phyloP scores from a whole-genome alignment of 2,888 invertebrate genomes.

The Drosophila incognita region DNA sequence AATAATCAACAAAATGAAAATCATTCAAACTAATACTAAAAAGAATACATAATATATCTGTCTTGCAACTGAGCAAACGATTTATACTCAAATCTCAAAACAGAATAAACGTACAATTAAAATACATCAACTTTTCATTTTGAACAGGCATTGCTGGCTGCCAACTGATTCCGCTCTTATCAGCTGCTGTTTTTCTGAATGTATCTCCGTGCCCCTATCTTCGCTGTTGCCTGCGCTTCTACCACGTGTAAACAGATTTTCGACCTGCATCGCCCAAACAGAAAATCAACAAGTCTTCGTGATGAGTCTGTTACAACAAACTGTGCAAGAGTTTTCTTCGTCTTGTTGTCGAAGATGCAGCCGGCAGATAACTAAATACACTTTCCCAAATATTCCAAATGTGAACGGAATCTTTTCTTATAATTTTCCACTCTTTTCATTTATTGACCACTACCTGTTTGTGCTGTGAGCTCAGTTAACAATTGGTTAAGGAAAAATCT shows the following conservation, averaged over 20 bases:
- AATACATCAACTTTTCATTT: conserved; percentile 27
- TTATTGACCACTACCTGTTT: conserved; percentile 21
- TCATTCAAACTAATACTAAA: conserved; percentile 18
- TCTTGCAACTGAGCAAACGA: conserved; percentile 19
- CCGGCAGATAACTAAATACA: conserved; percentile 15
- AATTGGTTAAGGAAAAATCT: neutral
- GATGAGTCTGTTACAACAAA: conserved; percentile 6
- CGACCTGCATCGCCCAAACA: conserved; percentile 3
- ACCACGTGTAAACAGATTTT: conserved; percentile 22
- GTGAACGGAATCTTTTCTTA: conserved; percentile 38
- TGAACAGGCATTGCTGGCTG: neutral
- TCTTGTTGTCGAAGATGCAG: conserved; percentile 17
- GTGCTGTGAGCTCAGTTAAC: neutral
- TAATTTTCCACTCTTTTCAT: conserved; percentile 44
- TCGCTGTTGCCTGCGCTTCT: conserved; percentile 3
- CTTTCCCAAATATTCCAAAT: conserved; percentile 10
- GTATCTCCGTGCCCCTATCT: conserved; percentile 2
- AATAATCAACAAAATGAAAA: conserved; percentile 32
- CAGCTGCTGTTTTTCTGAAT: conserved; percentile 23
- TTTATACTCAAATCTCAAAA: conserved; percentile 37
- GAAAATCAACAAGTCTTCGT: conserved; percentile 9
- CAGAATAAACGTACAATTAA: conserved; percentile 49
- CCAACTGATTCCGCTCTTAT: conserved; percentile 30
- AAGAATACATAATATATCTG: conserved; percentile 19
- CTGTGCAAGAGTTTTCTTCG: conserved; percentile 24